Percentiles rank a stretch among this genome's conserved stretches.
Evolutionary conservation across 2,888 invertebrate genomes (phyloP).

Genomic region (Ptychoptera albimana): DNA sequence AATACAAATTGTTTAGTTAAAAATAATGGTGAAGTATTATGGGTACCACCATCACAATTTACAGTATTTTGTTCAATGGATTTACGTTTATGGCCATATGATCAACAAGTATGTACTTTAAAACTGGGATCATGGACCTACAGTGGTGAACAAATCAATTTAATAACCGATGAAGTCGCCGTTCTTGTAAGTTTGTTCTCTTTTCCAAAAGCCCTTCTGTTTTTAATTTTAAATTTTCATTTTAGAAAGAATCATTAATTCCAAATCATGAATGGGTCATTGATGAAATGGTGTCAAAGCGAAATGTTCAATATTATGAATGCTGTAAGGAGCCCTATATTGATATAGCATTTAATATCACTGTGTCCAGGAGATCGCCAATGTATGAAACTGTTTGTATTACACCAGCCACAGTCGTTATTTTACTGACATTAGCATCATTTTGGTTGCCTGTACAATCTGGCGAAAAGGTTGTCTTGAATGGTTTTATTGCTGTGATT

Average conservation of each 20-base stretch:
- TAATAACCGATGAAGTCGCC: constrained; percentile 16
- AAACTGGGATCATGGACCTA: constrained; percentile 61
- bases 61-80: constrained; percentile 47
- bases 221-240: background rate
- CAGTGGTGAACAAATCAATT: constrained; percentile 40
- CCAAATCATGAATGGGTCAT: constrained; percentile 31
- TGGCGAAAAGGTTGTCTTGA: constrained; percentile 46
- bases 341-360: constrained; percentile 34
- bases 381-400: constrained; percentile 44
- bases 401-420: constrained; percentile 45
- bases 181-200: background rate
- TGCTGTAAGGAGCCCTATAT: constrained; percentile 42
- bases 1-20: constrained; percentile 37
- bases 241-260: constrained; percentile 14
- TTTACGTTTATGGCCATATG: constrained; percentile 58
- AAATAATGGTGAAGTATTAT: constrained; percentile 37
- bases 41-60: constrained; percentile 54
- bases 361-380: constrained; percentile 37
- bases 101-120: constrained; percentile 48
- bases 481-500: constrained; percentile 40
- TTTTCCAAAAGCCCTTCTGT: background rate
- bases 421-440: constrained; percentile 39
- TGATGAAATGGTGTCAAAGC: constrained; percentile 24
- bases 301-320: constrained; percentile 26
- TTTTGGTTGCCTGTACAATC: constrained; percentile 52